These are phyloP conservation scores for Hanleya hanleyi DNA, from an alignment of 2,888 invertebrate species.

Conservation along the genomic window DNA sequence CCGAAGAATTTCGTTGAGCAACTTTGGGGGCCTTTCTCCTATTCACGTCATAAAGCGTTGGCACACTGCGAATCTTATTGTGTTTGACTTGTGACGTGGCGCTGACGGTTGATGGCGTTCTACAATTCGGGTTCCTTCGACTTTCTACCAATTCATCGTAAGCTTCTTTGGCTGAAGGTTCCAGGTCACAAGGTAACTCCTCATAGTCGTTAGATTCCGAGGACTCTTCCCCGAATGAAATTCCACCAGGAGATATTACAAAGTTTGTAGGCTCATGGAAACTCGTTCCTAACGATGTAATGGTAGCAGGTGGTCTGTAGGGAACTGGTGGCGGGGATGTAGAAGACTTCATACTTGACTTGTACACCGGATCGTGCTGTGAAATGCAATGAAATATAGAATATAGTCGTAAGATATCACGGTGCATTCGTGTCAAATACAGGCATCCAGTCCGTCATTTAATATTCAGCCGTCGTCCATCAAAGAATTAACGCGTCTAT, in stretches of 20 bases:
- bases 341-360: not conserved
- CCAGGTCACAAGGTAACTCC: constrained; percentile 1
- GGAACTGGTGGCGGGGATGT: not conserved
- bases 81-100: not conserved
- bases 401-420: too few relatives aligned
- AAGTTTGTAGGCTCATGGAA: not conserved
- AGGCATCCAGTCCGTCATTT: too few relatives aligned
- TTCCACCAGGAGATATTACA: not conserved
- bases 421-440: too few relatives aligned
- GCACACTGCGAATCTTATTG: not conserved
- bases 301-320: not conserved
- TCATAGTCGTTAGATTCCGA: constrained; percentile 3
- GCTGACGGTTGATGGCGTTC: not conserved
- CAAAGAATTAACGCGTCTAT: too few relatives aligned
- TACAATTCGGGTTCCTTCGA: not conserved
- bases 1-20: not conserved
- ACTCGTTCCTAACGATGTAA: not conserved
- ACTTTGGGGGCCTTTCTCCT: not conserved
- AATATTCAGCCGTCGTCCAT: too few relatives aligned
- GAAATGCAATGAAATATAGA: not conserved
- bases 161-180: not conserved
- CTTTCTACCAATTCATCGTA: not conserved
- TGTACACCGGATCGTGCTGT: not conserved
- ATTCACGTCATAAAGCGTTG: constrained; percentile 4
- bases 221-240: not conserved